A percentile compares a stretch with the other conserved stretches of the same genome.
phyloP scores from a whole-genome alignment of 2,113 vertebrate species.

The Damaliscus lunatus region DNA sequence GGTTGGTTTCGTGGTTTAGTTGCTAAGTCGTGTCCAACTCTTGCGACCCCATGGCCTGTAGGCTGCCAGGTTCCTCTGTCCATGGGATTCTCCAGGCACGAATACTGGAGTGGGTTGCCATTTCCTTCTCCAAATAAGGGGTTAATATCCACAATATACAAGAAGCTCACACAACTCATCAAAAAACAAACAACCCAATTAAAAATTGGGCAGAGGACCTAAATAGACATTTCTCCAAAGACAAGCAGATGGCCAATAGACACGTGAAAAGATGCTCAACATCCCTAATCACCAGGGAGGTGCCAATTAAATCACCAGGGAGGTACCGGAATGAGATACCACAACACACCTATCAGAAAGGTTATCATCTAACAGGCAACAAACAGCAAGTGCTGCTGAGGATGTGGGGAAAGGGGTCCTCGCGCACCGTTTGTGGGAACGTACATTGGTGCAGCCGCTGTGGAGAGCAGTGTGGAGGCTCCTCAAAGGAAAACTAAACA shows the following conservation, averaged over 20 bases:
- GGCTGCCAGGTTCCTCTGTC: neutral
- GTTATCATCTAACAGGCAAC: neutral
- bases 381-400: neutral
- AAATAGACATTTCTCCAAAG: neutral
- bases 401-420: accelerated
- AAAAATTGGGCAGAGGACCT: neutral
- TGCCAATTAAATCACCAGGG: neutral
- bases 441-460: accelerated
- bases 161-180: neutral
- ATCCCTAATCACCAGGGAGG: neutral
- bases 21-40: neutral
- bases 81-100: neutral
- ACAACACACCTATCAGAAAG: neutral
- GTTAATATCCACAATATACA: neutral
- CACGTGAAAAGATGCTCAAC: neutral
- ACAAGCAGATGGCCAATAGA: neutral
- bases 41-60: neutral
- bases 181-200: neutral
- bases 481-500: neutral
- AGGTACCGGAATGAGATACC: neutral
- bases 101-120: neutral
- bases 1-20: neutral
- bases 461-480: neutral
- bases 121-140: neutral
- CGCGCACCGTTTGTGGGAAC: accelerated